Evolutionary conservation across 2,888 invertebrate genomes (phyloP).

Genomic region (Pandemis heparana): DNA sequence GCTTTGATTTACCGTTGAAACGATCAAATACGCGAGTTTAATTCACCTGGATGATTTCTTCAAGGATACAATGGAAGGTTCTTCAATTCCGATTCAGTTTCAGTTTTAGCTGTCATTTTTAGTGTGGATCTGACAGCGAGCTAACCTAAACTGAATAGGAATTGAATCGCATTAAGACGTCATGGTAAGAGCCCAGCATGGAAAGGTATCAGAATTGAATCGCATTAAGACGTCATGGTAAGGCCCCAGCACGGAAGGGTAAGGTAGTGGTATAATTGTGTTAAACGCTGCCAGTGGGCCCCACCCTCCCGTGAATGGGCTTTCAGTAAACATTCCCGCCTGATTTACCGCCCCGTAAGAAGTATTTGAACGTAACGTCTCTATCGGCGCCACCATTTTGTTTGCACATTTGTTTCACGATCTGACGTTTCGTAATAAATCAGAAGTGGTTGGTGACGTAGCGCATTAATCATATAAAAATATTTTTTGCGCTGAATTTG

Average conservation of each 20-base stretch:
- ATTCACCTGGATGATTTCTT: not conserved
- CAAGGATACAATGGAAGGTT: not conserved
- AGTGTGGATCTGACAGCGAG: too few species aligned
- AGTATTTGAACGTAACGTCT: slow-evolving; percentile 8
- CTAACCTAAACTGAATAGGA: too few species aligned
- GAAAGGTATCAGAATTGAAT: too few species aligned
- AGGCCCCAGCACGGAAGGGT: too few species aligned
- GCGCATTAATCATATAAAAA: too few species aligned
- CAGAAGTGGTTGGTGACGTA: not conserved
- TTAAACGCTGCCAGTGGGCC: not conserved
- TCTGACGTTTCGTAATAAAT: slow-evolving; percentile 1
- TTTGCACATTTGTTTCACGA: not conserved
- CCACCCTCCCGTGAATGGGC: not conserved
- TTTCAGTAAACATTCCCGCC: not conserved
- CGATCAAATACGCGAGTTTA: not conserved
- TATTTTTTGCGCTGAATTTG: too few species aligned
- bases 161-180: too few species aligned
- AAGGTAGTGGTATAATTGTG: too few species aligned
- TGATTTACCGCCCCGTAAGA: not conserved
- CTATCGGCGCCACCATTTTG: not conserved
- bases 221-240: too few species aligned
- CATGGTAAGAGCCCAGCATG: too few species aligned
- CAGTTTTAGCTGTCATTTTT: too few species aligned
- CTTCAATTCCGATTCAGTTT: too few species aligned
- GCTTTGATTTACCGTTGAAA: not conserved